Conservation (phyloP, 30 jellyfish, hydroid and myxozoan genomes). For the Hydractinia symbiolongicarpus region DNA sequence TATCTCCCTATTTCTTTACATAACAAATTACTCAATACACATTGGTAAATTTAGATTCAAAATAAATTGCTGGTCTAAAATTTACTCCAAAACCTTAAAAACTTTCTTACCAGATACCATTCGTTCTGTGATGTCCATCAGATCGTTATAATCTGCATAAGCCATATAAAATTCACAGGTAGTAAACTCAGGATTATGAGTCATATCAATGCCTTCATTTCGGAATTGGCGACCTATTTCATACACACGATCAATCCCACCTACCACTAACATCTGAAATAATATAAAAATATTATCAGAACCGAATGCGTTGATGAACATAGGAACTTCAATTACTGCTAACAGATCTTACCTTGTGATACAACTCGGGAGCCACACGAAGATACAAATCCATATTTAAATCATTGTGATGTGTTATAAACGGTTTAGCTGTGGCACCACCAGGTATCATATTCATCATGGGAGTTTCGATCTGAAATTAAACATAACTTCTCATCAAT, state of each 20-base stretch:
- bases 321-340: not conserved
- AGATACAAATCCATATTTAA: constrained; percentile 67
- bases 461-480: constrained; percentile 87
- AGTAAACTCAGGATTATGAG: constrained; percentile 98
- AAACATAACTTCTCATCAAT: no score
- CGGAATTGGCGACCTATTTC: constrained; percentile 96
- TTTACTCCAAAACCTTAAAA: not conserved
- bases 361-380: constrained; percentile 95
- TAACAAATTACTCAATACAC: not conserved
- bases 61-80: not conserved
- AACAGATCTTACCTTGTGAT: constrained; percentile 51
- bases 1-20: not conserved
- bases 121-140: constrained; percentile 78
- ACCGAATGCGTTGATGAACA: not conserved
- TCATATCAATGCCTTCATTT: constrained; percentile 91
- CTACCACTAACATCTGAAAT: constrained; percentile 85
- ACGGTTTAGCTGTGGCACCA: constrained; percentile 99
- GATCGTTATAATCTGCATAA: constrained; percentile 94
- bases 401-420: constrained; percentile 88
- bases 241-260: constrained; percentile 95
- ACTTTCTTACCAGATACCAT: constrained; percentile 64
- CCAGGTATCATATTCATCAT: constrained; percentile 98
- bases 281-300: not conserved
- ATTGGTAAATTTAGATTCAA: no score
- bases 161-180: constrained; percentile 98